Percentiles rank a stretch among this genome's conserved stretches.
phyloP scores from a whole-genome alignment of 2,797 vertebrate species.

The Paguma larvata region DNA sequence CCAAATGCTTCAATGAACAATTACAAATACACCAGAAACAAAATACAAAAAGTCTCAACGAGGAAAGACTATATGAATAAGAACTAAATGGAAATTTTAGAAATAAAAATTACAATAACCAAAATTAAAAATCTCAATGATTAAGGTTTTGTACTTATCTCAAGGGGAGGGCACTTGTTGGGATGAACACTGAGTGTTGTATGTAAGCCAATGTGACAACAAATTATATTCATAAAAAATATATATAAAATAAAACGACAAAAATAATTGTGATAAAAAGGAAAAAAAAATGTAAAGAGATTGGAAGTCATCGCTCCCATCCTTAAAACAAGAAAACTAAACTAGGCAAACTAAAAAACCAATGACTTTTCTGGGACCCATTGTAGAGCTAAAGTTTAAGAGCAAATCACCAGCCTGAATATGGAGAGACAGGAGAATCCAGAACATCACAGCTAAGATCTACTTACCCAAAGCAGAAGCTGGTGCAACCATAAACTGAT shows the following conservation, averaged over 20 bases:
- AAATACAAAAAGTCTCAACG: background rate
- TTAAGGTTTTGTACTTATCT: background rate
- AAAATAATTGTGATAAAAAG: no score
- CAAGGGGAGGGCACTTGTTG: no score
- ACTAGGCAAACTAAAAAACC: background rate
- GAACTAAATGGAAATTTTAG: background rate
- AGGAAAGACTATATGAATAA: background rate
- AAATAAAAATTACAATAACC: background rate
- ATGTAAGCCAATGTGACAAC: no score
- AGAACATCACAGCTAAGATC: background rate
- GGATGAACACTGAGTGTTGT: no score
- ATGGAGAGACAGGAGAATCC: background rate
- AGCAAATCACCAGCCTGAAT: background rate
- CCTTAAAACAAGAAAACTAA: slow-evolving; percentile 30
- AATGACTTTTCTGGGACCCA: background rate
- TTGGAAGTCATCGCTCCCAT: background rate
- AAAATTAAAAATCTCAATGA: background rate
- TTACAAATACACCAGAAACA: background rate
- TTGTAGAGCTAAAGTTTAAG: background rate
- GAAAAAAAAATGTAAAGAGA: background rate
- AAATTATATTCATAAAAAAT: no score
- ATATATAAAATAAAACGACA: no score
- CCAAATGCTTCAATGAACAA: background rate
- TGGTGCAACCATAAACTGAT: background rate
- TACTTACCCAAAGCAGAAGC: background rate